Evolutionary conservation across 1,140 invertebrate genomes (phyloP).

Genomic region (Drosophila tani): DNA sequence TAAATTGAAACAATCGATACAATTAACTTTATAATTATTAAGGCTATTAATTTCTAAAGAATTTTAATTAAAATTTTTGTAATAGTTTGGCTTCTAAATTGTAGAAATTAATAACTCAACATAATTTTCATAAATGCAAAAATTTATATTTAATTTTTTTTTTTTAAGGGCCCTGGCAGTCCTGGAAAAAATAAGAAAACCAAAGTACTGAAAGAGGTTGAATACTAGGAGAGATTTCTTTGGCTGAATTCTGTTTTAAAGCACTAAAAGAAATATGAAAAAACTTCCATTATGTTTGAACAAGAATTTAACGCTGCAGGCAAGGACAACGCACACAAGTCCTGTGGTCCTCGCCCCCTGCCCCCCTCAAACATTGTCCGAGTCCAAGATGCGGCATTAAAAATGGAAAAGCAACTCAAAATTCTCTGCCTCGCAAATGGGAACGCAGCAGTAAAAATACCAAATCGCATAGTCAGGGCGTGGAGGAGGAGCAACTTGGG

Average conservation of each 20-base stretch:
- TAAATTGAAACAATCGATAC: too few relatives aligned
- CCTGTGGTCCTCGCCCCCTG: constrained; percentile 9
- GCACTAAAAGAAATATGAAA: constrained; percentile 44
- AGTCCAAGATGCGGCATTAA: constrained; percentile 69
- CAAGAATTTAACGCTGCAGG: constrained; percentile 76
- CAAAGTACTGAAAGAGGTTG: too few relatives aligned
- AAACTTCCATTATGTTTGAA: constrained; percentile 73
- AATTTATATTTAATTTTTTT: too few relatives aligned
- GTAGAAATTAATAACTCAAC: too few relatives aligned
- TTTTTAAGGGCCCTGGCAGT: too few relatives aligned
- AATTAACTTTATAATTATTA: too few relatives aligned
- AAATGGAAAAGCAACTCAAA: constrained; percentile 58
- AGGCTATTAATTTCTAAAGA: too few relatives aligned
- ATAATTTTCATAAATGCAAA: too few relatives aligned
- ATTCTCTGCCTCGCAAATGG: constrained; percentile 58
- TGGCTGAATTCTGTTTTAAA: constrained; percentile 42
- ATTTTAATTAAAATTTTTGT: too few relatives aligned
- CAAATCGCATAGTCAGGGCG: constrained; percentile 55
- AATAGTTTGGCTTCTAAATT: too few relatives aligned
- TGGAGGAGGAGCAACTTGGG: constrained; percentile 6
- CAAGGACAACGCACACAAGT: constrained; percentile 61
- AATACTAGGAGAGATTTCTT: constrained; percentile 5
- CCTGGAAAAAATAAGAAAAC: too few relatives aligned
- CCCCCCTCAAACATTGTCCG: constrained; percentile 28
- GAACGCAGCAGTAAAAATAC: constrained; percentile 67